These are phyloP conservation scores for Notarius quadriscutis DNA, from an alignment of 2,113 vertebrate genomes.

Conservation along the genomic window DNA sequence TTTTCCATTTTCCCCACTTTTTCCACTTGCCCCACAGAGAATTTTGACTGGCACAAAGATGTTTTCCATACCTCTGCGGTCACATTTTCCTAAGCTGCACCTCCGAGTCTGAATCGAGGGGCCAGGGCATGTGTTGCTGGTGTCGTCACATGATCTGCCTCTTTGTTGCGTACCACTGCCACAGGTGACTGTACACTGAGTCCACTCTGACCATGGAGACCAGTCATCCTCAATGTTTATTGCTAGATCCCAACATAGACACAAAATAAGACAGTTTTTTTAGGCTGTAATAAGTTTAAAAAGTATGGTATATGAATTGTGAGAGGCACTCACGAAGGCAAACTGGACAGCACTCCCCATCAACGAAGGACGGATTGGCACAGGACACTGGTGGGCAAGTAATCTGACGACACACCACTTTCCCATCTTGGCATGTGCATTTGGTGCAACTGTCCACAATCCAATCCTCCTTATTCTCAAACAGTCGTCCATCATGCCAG, in stretches of 20 bases:
- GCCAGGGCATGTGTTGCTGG: conserved; percentile 82
- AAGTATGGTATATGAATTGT: not conserved
- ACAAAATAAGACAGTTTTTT: not conserved
- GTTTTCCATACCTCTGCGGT: conserved; percentile 80
- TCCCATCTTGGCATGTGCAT: conserved; percentile 89
- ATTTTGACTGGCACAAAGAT: conserved; percentile 1
- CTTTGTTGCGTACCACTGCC: conserved; percentile 91
- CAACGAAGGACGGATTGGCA: conserved; percentile 79
- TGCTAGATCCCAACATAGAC: conserved; percentile 48
- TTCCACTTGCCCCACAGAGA: conserved; percentile 10
- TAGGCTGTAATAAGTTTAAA: not conserved
- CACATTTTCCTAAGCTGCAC: conserved; percentile 86
- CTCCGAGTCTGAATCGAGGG: conserved; percentile 91
- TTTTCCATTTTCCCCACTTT: conserved; percentile 6
- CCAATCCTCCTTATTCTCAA: conserved; percentile 87
- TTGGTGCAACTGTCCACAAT: conserved; percentile 93
- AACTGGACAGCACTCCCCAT: conserved; percentile 88
- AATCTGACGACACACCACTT: conserved; percentile 87
- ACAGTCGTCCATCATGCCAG: conserved; percentile 89
- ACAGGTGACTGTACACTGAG: conserved; percentile 87
- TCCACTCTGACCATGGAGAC: conserved; percentile 98
- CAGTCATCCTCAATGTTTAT: conserved; percentile 84
- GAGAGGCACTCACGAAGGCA: conserved; percentile 82
- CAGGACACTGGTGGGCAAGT: conserved; percentile 87
- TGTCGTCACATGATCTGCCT: conserved; percentile 89